Conservation (phyloP, 2,113 vertebrate species). For the Petrocephalus zakoni region DNA sequence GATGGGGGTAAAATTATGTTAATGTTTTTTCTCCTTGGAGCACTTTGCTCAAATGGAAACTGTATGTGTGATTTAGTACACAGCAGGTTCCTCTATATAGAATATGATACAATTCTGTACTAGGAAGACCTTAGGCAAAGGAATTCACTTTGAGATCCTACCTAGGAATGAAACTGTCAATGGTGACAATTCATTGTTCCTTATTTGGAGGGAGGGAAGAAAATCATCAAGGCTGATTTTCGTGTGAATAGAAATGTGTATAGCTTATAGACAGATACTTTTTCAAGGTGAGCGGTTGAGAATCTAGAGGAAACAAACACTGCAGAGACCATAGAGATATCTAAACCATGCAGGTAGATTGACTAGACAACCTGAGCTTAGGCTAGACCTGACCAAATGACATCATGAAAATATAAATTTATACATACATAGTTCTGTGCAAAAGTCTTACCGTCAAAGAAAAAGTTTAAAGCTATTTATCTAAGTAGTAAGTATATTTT, state of each 20-base stretch:
- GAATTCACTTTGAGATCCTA: neutral
- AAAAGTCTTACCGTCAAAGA: too few relatives aligned
- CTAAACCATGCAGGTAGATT: neutral
- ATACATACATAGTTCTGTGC: too few relatives aligned
- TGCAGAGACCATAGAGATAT: neutral
- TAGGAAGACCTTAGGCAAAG: neutral
- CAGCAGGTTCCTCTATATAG: neutral
- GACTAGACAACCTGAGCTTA: neutral
- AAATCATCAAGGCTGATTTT: neutral
- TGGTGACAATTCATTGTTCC: neutral
- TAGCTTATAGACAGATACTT: neutral
- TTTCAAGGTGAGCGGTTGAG: neutral
- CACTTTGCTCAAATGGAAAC: conserved; percentile 10
- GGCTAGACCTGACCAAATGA: neutral
- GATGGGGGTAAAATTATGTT: conserved; percentile 20
- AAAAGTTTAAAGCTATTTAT: too few relatives aligned
- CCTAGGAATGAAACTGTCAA: conserved; percentile 1
- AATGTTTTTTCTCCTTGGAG: conserved; percentile 13
- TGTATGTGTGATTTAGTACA: conserved; percentile 5
- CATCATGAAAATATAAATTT: neutral
- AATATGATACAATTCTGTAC: neutral
- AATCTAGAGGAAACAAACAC: neutral
- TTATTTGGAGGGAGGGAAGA: neutral
- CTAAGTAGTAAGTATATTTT: too few relatives aligned
- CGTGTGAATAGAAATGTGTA: neutral